Conservation (phyloP, 2,797 vertebrate genomes). For the Neosalanx taihuensis region DNA sequence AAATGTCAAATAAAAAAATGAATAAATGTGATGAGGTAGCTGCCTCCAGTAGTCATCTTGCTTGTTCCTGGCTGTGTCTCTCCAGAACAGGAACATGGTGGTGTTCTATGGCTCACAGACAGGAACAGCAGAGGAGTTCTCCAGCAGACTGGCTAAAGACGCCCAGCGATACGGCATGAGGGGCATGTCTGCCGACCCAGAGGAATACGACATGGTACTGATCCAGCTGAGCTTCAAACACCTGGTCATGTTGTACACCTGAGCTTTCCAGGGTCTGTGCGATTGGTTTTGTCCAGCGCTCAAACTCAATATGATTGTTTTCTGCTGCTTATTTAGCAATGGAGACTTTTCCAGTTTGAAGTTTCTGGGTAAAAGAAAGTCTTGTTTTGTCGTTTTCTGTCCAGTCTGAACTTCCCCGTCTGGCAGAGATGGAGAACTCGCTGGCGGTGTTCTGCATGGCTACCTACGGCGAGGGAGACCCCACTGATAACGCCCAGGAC, state of each 20-base stretch:
- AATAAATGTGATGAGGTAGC: no score
- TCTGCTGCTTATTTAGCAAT: neutral
- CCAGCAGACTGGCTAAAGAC: slow-evolving; percentile 80
- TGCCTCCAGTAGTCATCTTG: neutral
- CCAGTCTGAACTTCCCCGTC: slow-evolving; percentile 76
- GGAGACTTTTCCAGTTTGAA: neutral
- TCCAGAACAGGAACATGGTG: slow-evolving; percentile 75
- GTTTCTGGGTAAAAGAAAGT: neutral
- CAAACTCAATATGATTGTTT: neutral
- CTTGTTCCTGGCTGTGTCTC: neutral
- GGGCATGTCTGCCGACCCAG: slow-evolving; percentile 80
- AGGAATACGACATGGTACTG: slow-evolving; percentile 82
- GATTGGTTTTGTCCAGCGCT: neutral
- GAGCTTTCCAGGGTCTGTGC: neutral
- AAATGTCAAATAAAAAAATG: no score
- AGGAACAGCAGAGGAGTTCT: slow-evolving; percentile 83
- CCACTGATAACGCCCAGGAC: slow-evolving; percentile 83
- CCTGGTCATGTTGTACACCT: neutral
- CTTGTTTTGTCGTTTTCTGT: slow-evolving; percentile 1
- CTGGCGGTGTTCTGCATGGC: slow-evolving; percentile 85
- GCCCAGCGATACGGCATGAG: slow-evolving; percentile 81
- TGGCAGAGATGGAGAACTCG: slow-evolving; percentile 78
- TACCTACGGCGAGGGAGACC: slow-evolving; percentile 83
- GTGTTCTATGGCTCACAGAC: slow-evolving; percentile 87
- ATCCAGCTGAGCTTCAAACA: neutral